Percentiles rank a stretch among this genome's conserved stretches.
These are phyloP conservation scores for Umimayanthus kanabou DNA, from an alignment of 92 coral and sea anemone genomes.

Conservation along the genomic window DNA sequence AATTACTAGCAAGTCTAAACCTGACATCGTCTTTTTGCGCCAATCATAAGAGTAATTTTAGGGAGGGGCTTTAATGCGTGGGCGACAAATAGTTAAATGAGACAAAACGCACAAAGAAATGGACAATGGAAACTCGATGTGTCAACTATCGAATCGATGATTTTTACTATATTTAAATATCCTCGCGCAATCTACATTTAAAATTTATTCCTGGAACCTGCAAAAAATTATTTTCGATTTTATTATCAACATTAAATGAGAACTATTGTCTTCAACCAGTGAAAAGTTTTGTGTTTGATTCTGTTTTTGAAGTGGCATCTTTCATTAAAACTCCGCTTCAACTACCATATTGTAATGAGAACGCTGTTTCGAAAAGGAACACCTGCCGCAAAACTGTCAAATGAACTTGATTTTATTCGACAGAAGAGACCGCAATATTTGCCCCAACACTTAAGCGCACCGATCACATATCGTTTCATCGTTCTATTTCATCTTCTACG, in stretches of 20 bases:
- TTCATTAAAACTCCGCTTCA: slow-evolving; percentile 1
- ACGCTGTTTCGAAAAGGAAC: neutral
- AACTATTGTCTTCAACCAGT: neutral
- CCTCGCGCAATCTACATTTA: neutral
- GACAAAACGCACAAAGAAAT: neutral
- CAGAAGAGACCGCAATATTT: neutral
- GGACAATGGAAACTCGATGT: slow-evolving; percentile 8
- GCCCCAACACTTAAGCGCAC: neutral
- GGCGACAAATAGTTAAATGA: neutral
- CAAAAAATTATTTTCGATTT: neutral
- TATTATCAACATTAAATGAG: neutral
- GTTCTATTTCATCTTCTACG: slow-evolving; percentile 4
- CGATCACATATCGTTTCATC: neutral
- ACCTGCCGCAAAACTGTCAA: slow-evolving; percentile 24
- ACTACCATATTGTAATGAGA: slow-evolving; percentile 8
- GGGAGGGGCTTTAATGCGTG: neutral
- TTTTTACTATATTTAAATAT: neutral
- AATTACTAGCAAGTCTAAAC: neutral
- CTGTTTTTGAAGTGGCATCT: slow-evolving; percentile 9
- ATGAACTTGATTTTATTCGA: neutral
- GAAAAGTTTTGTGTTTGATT: neutral
- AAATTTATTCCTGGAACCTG: neutral
- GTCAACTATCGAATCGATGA: neutral
- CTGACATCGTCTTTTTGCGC: neutral
- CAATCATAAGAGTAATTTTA: neutral